Evolutionary conservation across 2,888 invertebrate species (phyloP), one percentile per base, ranked within the genome.

Genomic region (Agriopis marginaria): DNA sequence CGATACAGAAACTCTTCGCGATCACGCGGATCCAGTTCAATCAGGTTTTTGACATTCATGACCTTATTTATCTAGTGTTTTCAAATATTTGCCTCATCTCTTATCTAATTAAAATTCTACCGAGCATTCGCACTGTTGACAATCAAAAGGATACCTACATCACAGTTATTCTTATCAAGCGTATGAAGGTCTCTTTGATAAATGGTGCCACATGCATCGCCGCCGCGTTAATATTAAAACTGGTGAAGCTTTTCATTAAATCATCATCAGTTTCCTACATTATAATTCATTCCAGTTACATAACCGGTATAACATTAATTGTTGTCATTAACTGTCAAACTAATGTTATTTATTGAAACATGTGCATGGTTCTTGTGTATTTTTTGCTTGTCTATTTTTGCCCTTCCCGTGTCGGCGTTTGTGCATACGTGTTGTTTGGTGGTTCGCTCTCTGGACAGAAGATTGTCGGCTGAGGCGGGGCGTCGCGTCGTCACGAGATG

Each of bases 401-500:
- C 80, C 84, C 77, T 81, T 75, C 76, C 81, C 74, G 79, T 82
- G 71, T 79, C 85, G 86, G 84, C 82, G 87, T 82, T 70, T 12
- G 47, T 58, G 51, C 78, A 81, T 82, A 68, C 70, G 65, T 66
- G 74, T 87, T 81, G 82, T 81, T 79, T 78, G 79, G 79, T 83
- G 86, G 87, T 89, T 88, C 83, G 86, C 77, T 80, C 82, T 80
- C 81, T 42, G 77, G 78, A 72, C 71, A 78, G 80, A 80, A 76
- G 79, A 79, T 77, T 82, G 81, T 70, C 56, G 74, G 17, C 71
- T 72, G 81, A 83, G 93, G 92, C 90, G 92, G 89, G 90, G 90
- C 85, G 77, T 80, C 79, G 84, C 90, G 91, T 92, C 90, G 91
- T 92, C 92, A 92, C 83, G 84, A 73, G 87, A 87, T 87, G 87